These are phyloP conservation scores for Paedocypris micromegethes DNA, from an alignment of 2,797 vertebrate species.

Conservation along the genomic window DNA sequence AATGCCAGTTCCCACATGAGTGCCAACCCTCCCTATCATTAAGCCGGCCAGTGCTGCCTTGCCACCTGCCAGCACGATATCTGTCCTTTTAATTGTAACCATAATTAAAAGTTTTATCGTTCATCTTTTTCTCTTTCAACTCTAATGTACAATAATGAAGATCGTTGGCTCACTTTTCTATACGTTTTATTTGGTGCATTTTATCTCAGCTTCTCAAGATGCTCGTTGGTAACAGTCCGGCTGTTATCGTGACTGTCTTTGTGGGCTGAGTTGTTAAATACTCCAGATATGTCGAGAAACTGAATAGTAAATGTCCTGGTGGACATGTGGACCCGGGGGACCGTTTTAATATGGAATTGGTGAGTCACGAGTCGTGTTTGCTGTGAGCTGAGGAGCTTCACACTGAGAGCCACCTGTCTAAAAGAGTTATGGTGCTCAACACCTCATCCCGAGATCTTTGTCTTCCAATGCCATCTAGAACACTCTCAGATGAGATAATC, in stretches of 20 bases:
- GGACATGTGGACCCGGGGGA: slow-evolving; percentile 26
- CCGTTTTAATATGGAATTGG: slow-evolving; percentile 33
- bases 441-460: slow-evolving; percentile 9
- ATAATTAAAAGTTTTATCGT: slow-evolving; percentile 33
- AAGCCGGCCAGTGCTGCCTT: slow-evolving; percentile 36
- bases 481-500: no score
- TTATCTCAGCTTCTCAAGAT: slow-evolving; percentile 2
- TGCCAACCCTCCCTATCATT: slow-evolving; percentile 35
- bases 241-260: slow-evolving; percentile 25
- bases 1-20: slow-evolving; percentile 49
- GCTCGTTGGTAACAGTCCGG: slow-evolving; percentile 20
- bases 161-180: not conserved
- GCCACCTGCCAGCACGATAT: slow-evolving; percentile 32
- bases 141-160: no score
- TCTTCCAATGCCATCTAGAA: not conserved
- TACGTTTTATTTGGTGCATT: no score
- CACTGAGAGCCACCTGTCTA: slow-evolving; percentile 47
- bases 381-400: slow-evolving; percentile 35
- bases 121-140: not conserved
- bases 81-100: slow-evolving; percentile 40
- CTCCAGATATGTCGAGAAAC: not conserved
- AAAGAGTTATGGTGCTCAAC: slow-evolving; percentile 25
- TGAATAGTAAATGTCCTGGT: not conserved
- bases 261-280: slow-evolving; percentile 15
- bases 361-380: slow-evolving; percentile 36